Base-by-base conservation (phyloP, 2,888 invertebrate genomes). In the Drosophila emarginata region DNA sequence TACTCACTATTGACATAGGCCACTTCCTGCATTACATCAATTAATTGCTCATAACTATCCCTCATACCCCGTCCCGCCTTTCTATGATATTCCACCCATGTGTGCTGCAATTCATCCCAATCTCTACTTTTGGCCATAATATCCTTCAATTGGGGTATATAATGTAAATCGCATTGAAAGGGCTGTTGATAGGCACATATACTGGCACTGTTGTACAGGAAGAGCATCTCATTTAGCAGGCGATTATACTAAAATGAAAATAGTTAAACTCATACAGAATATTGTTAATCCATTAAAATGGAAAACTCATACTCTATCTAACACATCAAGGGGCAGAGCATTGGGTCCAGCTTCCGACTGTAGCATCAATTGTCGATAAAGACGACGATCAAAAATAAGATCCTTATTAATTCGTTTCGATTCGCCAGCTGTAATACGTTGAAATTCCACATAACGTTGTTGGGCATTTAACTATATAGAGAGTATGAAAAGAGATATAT, bases 31-130 rank as follows among this genome's bases (percentile, higher is more conserved):
- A 96, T 96, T 54, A 97, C 90, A 61, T 95, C 95, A 0, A 95
- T 94, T 66, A 97, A 92, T 91, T 97, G 96, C 70, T 96, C 96
- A 80, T 95, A 97, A 36, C 96, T 92, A 76, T 97, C 96, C 72
- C 96, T 93, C 90, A 97, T 94, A 81, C 96, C 94, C 64, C 95
- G 94, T 0, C 96, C 97, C 0, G 97, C 96, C 74, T 96, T 95
- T 77, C 98, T 93, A 79, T 97, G 94, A 96, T 97, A 98, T 89
- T 97, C 97, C 0, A 95, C 94, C 98, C 98, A 98, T 0, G 95
- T 94, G 87, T 96, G 95, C 80, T 96, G 95, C 65, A 98, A 92
- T 90, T 97, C 97, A 71, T 97, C 96, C 95, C 97, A 97, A 88
- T 98, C 96, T 57, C 96, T 92, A 80, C 95, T 95, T 67, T 93